These are phyloP conservation scores for Aphis gossypii DNA, from an alignment of 1,140 invertebrate genomes.

Conservation along the genomic window DNA sequence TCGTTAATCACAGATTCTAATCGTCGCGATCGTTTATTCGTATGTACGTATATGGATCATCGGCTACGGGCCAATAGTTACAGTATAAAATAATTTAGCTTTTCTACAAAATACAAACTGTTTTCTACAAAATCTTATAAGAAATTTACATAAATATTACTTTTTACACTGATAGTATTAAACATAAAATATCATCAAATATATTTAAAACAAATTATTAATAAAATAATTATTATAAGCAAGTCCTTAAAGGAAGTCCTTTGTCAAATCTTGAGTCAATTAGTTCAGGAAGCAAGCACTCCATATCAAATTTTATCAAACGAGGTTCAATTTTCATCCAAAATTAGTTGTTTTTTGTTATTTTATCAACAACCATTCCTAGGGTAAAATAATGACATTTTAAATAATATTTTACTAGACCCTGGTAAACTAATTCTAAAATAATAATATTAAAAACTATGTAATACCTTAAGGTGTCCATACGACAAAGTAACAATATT, in stretches of 20 bases:
- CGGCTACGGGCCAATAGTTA: no score
- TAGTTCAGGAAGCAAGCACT: not conserved
- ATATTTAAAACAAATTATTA: no score
- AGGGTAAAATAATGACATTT: not conserved
- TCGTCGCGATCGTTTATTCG: no score
- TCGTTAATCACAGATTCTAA: no score
- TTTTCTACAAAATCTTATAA: no score
- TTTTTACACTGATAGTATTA: no score
- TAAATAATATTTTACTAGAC: not conserved
- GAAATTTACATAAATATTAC: no score
- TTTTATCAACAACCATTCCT: not conserved
- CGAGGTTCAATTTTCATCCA: not conserved
- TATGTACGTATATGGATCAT: no score
- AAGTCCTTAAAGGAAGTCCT: not conserved
- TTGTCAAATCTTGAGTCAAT: not conserved
- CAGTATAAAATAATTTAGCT: no score
- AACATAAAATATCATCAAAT: no score
- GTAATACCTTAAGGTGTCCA: not conserved
- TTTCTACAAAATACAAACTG: no score
- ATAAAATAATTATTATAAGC: not conserved
- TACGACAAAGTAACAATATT: constrained; percentile 19
- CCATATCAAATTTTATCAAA: not conserved
- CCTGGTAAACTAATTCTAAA: not conserved
- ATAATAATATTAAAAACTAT: not conserved
- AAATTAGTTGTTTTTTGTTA: not conserved